Evolutionary conservation across 2,888 invertebrate species (phyloP), one percentile per base, ranked within the genome.

Genomic region (Celastrina argiolus): DNA sequence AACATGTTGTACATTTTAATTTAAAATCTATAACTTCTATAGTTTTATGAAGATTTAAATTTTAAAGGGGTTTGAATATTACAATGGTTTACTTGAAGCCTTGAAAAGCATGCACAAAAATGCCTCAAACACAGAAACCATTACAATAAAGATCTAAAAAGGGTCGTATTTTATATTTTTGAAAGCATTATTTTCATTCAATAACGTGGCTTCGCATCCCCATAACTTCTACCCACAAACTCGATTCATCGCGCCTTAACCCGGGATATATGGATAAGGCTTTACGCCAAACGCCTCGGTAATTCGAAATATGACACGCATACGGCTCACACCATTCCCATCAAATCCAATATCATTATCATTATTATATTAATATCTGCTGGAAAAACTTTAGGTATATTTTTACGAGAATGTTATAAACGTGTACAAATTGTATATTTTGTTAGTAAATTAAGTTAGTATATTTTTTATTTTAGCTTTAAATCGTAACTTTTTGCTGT

Each of bases 231-330:
- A 39, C 36, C 61, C 61, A 22, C 61, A 61, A 61, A 39, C 61
- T 61, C 61, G 39, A 36, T 59, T 61, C 36, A 61, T 61, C 59
- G 59, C n/a, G 28, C 59, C 59, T 59, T 34, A 59, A 34, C 61
- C 61, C 61, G 61, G 39, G 22, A 39, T 61, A 39, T 59, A 31
- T 61, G 39, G 39, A 39, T 61, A 61, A 22, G 61, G 61, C 61
- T 61, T 61, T 61, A 61, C 61, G 61, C 61, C 39, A 39, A 61
- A 61, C 61, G 39, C 61, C 61, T 22, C 36, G 18, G 39, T 61
- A 61, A 61, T 61, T 61, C 61, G 61, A 39, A 61, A 61, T 61
- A 61, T 61, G 61, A 61, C 61, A 56, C 28, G 28, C 56, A 22
- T 59, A 59, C 59, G 59, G 4, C 18, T 59, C 59, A 61, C 61